Evolutionary conservation across 2,113 vertebrate species (phyloP).

Genomic region (Corythaixoides concolor): DNA sequence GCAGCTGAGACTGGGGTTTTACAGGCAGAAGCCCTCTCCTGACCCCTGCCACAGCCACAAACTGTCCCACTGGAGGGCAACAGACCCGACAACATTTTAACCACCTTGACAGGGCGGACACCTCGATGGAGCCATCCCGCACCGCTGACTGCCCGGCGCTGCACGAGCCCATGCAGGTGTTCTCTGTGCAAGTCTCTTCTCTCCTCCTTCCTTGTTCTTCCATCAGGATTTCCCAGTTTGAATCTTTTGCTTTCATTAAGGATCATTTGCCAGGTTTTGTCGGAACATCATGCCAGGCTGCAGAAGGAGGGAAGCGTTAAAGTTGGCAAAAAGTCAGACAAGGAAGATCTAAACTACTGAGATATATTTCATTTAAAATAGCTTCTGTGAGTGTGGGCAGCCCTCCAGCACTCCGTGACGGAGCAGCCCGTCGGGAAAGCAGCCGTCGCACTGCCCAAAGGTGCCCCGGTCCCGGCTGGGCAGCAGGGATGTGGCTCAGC

Average conservation of each 20-base stretch:
- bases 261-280: not conserved
- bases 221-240: not conserved
- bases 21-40: not conserved
- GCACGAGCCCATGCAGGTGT: not conserved
- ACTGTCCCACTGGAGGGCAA: not conserved
- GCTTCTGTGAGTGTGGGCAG: not conserved
- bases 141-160: too few relatives aligned
- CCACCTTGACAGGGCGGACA: fast-evolving
- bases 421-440: not conserved
- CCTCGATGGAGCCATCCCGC: not conserved
- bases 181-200: too few relatives aligned
- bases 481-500: not conserved
- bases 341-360: not conserved
- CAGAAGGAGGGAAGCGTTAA: not conserved
- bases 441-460: not conserved
- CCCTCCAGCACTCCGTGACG: not conserved
- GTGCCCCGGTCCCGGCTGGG: not conserved
- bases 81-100: fast-evolving
- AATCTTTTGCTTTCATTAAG: not conserved
- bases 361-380: not conserved
- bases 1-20: not conserved
- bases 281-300: not conserved
- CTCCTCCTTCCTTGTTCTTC: not conserved
- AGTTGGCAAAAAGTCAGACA: not conserved
- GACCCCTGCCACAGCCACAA: not conserved